A percentile compares a stretch with the other conserved stretches of the same genome.
Conservation (phyloP, 2,113 vertebrate species). For the Otocyon megalotis region DNA sequence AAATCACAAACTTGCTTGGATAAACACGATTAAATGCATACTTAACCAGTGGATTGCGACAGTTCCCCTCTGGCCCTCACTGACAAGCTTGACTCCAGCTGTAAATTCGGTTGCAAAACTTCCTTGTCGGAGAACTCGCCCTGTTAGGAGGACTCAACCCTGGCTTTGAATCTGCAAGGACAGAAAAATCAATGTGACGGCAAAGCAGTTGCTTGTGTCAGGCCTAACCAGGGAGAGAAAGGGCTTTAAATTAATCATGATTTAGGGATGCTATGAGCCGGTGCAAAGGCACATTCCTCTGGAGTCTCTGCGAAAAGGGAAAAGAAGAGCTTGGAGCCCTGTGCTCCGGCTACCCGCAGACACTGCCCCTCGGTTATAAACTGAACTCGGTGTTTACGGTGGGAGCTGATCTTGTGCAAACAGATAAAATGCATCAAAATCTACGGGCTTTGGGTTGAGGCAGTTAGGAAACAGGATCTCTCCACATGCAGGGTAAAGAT, state of each 20-base stretch:
- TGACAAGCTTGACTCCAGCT: slow-evolving; percentile 77
- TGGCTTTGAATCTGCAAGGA: slow-evolving; percentile 71
- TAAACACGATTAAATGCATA: slow-evolving; percentile 77
- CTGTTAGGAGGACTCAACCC: slow-evolving; percentile 77
- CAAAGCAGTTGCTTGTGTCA: slow-evolving; percentile 76
- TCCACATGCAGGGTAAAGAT: not conserved
- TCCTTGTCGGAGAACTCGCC: slow-evolving; percentile 82
- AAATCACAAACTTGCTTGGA: slow-evolving; percentile 74
- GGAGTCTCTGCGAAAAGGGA: not conserved
- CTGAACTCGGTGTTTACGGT: slow-evolving; percentile 79
- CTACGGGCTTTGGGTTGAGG: slow-evolving; percentile 70
- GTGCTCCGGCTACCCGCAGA: slow-evolving; percentile 2
- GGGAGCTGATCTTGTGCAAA: slow-evolving; percentile 73
- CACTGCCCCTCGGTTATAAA: slow-evolving; percentile 77
- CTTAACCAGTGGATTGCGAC: slow-evolving; percentile 60
- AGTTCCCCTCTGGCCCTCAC: slow-evolving; percentile 75
- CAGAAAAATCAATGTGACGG: slow-evolving; percentile 79
- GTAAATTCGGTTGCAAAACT: slow-evolving; percentile 87
- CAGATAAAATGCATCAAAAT: slow-evolving; percentile 78
- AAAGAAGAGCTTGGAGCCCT: not conserved
- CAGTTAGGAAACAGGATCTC: slow-evolving; percentile 33
- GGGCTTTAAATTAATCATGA: slow-evolving; percentile 71
- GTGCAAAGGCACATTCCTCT: slow-evolving; percentile 59
- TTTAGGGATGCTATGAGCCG: slow-evolving; percentile 44
- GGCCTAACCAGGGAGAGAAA: slow-evolving; percentile 64